Conservation (phyloP, 2,113 vertebrate genomes). For the Entelurus aequoreus region DNA sequence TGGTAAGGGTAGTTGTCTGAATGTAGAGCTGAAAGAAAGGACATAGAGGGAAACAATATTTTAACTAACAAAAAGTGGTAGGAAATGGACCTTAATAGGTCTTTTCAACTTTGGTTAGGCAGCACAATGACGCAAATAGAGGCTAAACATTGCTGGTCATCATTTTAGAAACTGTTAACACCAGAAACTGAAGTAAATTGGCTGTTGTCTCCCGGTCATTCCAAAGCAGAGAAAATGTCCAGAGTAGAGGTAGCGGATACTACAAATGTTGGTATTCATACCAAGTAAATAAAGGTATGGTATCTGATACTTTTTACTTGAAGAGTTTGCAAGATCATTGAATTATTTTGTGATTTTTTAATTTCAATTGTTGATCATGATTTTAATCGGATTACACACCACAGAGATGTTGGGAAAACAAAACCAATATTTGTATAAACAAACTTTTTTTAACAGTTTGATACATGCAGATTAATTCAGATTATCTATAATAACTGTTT, state of each 20-base stretch:
- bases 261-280: no score
- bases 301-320: no score
- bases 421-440: no score
- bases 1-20: constrained; percentile 94
- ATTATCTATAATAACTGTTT: no score
- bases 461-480: no score
- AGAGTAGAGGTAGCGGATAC: background rate
- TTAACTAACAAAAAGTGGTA: background rate
- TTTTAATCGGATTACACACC: no score
- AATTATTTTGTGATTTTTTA: no score
- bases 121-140: constrained; percentile 10
- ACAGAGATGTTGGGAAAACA: no score
- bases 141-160: constrained; percentile 29
- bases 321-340: no score
- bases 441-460: no score
- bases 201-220: background rate
- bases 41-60: background rate
- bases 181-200: constrained; percentile 12
- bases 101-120: constrained; percentile 11
- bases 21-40: constrained; percentile 85
- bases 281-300: no score
- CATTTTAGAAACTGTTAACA: constrained; percentile 23
- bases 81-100: background rate
- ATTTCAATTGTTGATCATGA: no score
- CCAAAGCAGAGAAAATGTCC: constrained; percentile 3